A percentile compares a stretch with the other conserved stretches of the same genome.
Conservation (phyloP, 1,140 invertebrate species). For the Orchesella cincta region DNA sequence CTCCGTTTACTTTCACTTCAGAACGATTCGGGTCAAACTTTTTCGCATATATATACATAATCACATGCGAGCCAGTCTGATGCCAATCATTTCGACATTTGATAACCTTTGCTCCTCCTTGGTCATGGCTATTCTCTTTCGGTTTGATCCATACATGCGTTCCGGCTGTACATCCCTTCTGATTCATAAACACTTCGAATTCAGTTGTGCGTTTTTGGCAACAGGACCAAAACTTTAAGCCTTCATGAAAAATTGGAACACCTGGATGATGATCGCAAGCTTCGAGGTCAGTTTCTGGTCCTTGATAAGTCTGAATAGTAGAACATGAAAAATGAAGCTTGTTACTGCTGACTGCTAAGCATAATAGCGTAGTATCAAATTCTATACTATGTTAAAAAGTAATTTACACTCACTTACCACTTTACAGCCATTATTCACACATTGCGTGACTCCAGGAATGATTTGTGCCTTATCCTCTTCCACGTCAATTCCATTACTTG, state of each 20-base stretch:
- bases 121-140: slow-evolving; percentile 54
- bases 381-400: too few species aligned
- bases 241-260: slow-evolving; percentile 93
- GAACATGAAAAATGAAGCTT: too few species aligned
- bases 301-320: slow-evolving; percentile 46
- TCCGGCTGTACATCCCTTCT: slow-evolving; percentile 78
- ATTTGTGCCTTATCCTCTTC: slow-evolving; percentile 37
- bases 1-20: slow-evolving; percentile 78
- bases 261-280: slow-evolving; percentile 85
- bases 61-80: slow-evolving; percentile 79
- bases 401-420: slow-evolving; percentile 58
- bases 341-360: too few species aligned
- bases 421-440: slow-evolving; percentile 86
- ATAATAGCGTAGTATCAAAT: too few species aligned
- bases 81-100: slow-evolving; percentile 91
- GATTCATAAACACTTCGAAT: slow-evolving; percentile 86
- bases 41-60: slow-evolving; percentile 87
- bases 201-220: slow-evolving; percentile 91
- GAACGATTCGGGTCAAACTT: slow-evolving; percentile 78
- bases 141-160: slow-evolving; percentile 84
- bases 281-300: slow-evolving; percentile 53
- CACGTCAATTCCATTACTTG: background rate
- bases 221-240: slow-evolving; percentile 98
- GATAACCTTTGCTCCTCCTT: slow-evolving; percentile 59
- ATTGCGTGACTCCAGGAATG: slow-evolving; percentile 75